Percentiles rank a stretch among this genome's conserved stretches.
phyloP scores from a whole-genome alignment of 2,888 invertebrate genomes.

The Catonia carolina region DNA sequence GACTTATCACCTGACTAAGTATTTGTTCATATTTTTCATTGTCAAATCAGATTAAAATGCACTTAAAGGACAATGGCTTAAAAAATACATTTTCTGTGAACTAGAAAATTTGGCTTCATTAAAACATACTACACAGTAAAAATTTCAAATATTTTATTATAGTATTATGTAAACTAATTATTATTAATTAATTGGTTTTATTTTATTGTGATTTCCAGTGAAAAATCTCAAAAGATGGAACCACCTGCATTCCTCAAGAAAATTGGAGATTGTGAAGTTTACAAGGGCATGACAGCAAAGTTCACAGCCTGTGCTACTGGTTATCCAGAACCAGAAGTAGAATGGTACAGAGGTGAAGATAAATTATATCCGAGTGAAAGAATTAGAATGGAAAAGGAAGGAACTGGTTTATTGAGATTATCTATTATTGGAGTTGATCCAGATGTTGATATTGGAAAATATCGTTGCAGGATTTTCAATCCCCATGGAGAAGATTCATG shows the following conservation, averaged over 20 bases:
- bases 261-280: conserved; percentile 80
- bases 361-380: conserved; percentile 75
- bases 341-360: conserved; percentile 76
- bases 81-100: too few species aligned
- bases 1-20: too few species aligned
- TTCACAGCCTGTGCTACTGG: conserved; percentile 90
- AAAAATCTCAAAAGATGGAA: conserved; percentile 66
- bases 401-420: conserved; percentile 73
- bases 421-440: conserved; percentile 70
- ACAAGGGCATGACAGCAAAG: conserved; percentile 81
- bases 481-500: conserved; percentile 77
- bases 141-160: too few species aligned
- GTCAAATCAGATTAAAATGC: too few species aligned
- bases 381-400: conserved; percentile 74
- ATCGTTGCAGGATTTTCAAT: conserved; percentile 75
- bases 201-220: conserved; percentile 46
- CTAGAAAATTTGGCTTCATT: too few species aligned
- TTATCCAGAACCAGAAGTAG: conserved; percentile 78
- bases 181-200: too few species aligned
- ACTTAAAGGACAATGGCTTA: too few species aligned
- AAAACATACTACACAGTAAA: too few species aligned
- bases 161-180: too few species aligned
- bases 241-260: conserved; percentile 83
- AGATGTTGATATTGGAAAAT: conserved; percentile 71
- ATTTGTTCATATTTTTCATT: too few species aligned